Conservation (phyloP, 2,888 invertebrate species). For the Nemotelus pantherinus region DNA sequence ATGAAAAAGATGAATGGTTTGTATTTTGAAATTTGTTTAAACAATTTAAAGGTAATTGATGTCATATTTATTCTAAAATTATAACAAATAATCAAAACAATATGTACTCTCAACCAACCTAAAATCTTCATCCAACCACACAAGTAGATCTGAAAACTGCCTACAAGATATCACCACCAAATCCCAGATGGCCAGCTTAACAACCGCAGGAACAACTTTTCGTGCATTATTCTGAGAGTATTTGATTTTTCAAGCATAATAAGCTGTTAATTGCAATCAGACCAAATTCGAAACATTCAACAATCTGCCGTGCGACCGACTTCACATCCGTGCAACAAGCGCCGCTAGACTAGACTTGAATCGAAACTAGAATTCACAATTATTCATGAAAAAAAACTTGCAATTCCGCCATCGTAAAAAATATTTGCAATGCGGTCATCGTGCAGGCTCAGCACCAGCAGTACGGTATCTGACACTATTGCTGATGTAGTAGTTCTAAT, state of each 20-base stretch:
- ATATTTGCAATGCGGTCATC: conserved; percentile 25
- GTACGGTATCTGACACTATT: background rate
- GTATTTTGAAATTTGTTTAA: no score
- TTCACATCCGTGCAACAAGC: conserved; percentile 14
- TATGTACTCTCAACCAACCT: no score
- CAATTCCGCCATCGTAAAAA: conserved; percentile 12
- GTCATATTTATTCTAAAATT: no score
- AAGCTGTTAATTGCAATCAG: conserved; percentile 41
- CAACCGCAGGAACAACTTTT: no score
- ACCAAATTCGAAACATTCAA: conserved; percentile 9
- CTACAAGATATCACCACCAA: background rate
- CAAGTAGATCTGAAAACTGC: background rate
- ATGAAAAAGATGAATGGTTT: no score
- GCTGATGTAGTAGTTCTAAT: background rate
- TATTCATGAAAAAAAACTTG: conserved; percentile 20
- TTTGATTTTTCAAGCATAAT: conserved; percentile 26
- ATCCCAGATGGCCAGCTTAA: background rate
- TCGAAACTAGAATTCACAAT: conserved; percentile 32
- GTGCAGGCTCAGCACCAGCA: background rate
- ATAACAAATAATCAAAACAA: no score
- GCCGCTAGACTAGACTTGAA: background rate
- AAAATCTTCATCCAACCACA: no score
- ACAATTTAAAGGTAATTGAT: no score
- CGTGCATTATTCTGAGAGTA: background rate
- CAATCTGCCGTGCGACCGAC: background rate